Evolutionary conservation across 1,140 invertebrate genomes (phyloP).

Genomic region (Drosophila trapezifrons): DNA sequence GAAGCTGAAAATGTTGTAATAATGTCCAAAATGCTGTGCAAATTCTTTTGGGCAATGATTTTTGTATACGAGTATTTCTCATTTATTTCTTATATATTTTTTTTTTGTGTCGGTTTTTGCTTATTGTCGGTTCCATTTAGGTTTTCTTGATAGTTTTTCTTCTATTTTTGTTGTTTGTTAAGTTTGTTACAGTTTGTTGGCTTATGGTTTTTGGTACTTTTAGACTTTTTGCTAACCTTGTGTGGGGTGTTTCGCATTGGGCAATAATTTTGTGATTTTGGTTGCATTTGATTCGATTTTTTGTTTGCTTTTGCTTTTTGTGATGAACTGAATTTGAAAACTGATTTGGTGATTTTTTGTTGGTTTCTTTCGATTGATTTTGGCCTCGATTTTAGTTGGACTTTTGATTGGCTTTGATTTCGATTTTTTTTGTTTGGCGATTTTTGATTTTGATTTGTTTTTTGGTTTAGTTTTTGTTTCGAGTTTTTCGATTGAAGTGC

Average conservation of each 20-base stretch:
- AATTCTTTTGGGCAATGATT: constrained; percentile 54
- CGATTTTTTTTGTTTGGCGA: constrained; percentile 22
- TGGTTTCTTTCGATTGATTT: constrained; percentile 26
- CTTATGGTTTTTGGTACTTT: constrained; percentile 29
- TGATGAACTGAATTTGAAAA: constrained; percentile 45
- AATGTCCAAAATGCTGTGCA: constrained; percentile 59
- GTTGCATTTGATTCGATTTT: constrained; percentile 64
- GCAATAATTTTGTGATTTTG: constrained; percentile 80
- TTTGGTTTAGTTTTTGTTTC: not conserved
- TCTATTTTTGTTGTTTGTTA: not conserved
- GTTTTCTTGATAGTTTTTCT: constrained; percentile 24
- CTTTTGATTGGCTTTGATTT: constrained; percentile 54
- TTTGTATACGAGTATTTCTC: constrained; percentile 9
- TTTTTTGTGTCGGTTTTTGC: constrained; percentile 42
- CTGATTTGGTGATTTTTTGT: constrained; percentile 36
- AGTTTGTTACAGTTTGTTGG: constrained; percentile 25
- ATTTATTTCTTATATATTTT: constrained; percentile 6
- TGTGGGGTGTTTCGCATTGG: constrained; percentile 76
- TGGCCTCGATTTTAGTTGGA: constrained; percentile 39
- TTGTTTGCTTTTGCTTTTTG: constrained; percentile 4
- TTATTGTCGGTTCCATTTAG: constrained; percentile 25
- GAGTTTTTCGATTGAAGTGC: constrained; percentile 35
- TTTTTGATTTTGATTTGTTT: constrained; percentile 42
- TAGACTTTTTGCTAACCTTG: constrained; percentile 72
- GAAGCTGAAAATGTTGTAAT: constrained; percentile 13